phyloP scores from a whole-genome alignment of 2,113 vertebrate species.

The Acrocephalus kingi region DNA sequence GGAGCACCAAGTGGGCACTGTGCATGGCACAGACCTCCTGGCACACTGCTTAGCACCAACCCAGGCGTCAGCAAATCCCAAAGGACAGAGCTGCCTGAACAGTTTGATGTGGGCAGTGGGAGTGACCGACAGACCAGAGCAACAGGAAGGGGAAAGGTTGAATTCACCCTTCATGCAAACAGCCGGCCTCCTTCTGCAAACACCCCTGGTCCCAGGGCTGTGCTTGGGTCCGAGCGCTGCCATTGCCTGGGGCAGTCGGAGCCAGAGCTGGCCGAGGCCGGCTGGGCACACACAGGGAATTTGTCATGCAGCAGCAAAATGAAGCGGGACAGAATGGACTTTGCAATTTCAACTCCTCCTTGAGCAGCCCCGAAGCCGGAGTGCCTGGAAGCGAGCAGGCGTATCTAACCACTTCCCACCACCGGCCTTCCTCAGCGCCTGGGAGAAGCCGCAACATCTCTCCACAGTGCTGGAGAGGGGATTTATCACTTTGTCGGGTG shows the following conservation, averaged over 20 bases:
- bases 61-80: fast-evolving
- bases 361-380: fast-evolving
- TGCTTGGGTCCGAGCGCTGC: fast-evolving
- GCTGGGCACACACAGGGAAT: fast-evolving
- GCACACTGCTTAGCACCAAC: fast-evolving
- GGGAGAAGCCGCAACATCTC: constrained; percentile 1
- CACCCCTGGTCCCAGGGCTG: background rate
- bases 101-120: background rate
- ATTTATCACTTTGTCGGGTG: constrained; percentile 23
- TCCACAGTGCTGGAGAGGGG: background rate
- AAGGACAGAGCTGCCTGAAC: background rate
- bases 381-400: background rate
- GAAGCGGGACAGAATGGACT: background rate
- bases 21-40: background rate
- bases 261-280: background rate
- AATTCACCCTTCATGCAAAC: background rate
- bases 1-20: background rate
- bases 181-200: background rate
- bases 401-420: background rate
- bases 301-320: background rate
- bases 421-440: background rate
- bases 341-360: background rate
- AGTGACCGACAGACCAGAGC: background rate
- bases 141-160: constrained; percentile 32
- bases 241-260: fast-evolving